Evolutionary conservation across 1,140 invertebrate genomes (phyloP).

Genomic region (Metopolophium dirhodum): DNA sequence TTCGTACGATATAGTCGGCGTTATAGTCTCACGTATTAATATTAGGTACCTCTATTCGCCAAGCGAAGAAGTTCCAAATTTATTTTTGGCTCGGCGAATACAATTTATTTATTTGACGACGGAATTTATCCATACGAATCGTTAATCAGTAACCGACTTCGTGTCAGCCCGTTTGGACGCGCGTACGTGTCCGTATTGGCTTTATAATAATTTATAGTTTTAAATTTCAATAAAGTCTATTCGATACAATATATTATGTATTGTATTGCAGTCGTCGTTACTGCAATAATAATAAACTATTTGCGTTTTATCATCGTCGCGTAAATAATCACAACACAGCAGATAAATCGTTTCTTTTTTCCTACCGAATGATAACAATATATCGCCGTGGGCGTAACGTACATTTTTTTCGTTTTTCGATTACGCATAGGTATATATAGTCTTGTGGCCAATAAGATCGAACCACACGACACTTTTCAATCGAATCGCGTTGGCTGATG

Average conservation of each 20-base stretch:
- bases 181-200: background rate
- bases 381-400: background rate
- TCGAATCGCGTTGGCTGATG: background rate
- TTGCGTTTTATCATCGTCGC: background rate
- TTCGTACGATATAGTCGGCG: background rate
- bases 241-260: background rate
- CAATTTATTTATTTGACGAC: background rate
- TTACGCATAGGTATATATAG: background rate
- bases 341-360: background rate
- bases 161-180: background rate
- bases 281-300: background rate
- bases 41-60: background rate
- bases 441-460: background rate
- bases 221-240: background rate
- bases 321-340: background rate
- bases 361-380: background rate
- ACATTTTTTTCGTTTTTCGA: background rate
- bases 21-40: background rate
- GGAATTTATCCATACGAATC: background rate
- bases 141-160: background rate
- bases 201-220: background rate
- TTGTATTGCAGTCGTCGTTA: background rate
- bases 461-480: background rate
- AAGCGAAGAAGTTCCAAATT: background rate
- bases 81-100: background rate